phyloP scores from a whole-genome alignment of 2,113 vertebrate species.

The Clarias magur region DNA sequence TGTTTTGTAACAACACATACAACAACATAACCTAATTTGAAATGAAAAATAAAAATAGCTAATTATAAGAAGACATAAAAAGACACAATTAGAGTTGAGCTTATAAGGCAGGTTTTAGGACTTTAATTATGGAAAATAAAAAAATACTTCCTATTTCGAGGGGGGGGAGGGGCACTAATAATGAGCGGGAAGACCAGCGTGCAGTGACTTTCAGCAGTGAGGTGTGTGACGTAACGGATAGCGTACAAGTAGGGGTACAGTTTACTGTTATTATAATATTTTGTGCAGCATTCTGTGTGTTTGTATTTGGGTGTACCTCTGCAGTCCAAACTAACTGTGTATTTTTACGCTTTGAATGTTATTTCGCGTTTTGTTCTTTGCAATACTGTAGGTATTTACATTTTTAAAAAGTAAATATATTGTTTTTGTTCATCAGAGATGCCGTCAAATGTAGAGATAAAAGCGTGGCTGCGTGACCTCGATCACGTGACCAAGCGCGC shows the following conservation, averaged over 20 bases:
- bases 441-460: conserved; percentile 82
- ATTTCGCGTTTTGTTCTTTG: not conserved
- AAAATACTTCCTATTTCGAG: not conserved
- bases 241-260: not conserved
- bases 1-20: not conserved
- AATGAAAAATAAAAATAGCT: not conserved
- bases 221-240: not conserved
- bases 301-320: not conserved
- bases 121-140: conserved; percentile 35
- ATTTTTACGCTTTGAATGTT: not conserved
- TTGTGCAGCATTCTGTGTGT: not conserved
- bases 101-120: not conserved
- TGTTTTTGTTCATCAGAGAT: conserved; percentile 54
- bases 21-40: conserved; percentile 1
- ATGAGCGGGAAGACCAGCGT: not conserved
- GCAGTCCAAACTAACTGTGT: not conserved
- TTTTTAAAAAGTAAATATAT: not conserved
- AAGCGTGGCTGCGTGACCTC: conserved; percentile 67
- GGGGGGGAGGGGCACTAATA: not conserved
- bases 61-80: not conserved
- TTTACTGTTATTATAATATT: not conserved
- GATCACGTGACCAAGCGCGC: conserved; percentile 56
- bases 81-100: too few species aligned
- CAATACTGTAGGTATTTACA: not conserved
- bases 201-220: not conserved